Evolutionary conservation across 2,113 vertebrate species (phyloP), one percentile per base, ranked within the genome.

Genomic region (Catharus minimus): DNA sequence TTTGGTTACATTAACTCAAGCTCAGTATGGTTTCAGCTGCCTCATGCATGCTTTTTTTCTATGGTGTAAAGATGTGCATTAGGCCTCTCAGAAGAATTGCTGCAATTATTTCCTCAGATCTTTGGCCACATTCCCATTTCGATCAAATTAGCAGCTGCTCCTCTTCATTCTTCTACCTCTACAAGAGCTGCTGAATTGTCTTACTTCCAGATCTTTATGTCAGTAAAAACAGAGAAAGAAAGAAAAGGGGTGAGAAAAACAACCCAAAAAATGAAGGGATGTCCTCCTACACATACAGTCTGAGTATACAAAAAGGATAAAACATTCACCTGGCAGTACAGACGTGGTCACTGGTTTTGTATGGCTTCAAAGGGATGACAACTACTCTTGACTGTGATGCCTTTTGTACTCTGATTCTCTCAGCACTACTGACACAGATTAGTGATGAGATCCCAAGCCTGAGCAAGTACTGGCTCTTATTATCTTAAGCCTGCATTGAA

Each of bases 91-190:
- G 50, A 68, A 87, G 50, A 86, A 73, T 13, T 73, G 38, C 50
- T 92, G 79, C 76, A 94, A 95, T 88, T 78, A 95, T 79, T 90
- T 93, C 43, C 82, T 89, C 36, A 76, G 61, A 53, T 66, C 60
- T 96, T 47, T 86, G 80, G 82, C 58, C 79, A 61, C 60, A 47
- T 93, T 95, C 77, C 74, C 71, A 76, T 83, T 91, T 94, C 77
- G 91, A 83, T 87, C 71, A 80, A 96, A 82, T 94, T 84, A 96
- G 65, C 77, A 95, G 36, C 71, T 94, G 83, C 36, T 89, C 55
- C 41, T 94, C 75, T 57, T 86, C 41, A 68, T 82, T 91, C 24
- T 88, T 85, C 50, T 82, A 69, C 53, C 23, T 90, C 62, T 89
- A 39, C 6, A 69, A 74, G 50, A 73, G 47, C 77, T 62, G 44